Evolutionary conservation across 2,888 invertebrate genomes (phyloP).

Genomic region (Chrysina gloriosa): DNA sequence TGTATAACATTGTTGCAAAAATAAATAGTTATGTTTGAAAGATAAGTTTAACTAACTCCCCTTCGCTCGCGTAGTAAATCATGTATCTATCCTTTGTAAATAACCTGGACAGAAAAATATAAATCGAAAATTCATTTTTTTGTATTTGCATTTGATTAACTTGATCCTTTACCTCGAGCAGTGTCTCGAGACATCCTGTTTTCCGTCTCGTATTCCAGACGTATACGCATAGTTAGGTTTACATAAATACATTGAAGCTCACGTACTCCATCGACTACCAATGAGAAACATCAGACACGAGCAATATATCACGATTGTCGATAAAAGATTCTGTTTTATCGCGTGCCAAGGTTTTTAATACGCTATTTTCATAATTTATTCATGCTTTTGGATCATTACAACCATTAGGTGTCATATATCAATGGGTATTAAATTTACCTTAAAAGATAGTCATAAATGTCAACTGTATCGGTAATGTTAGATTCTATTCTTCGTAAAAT

Average conservation of each 20-base stretch:
- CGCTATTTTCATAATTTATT: constrained; percentile 11
- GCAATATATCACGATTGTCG: constrained; percentile 15
- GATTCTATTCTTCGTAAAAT: not conserved
- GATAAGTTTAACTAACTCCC: too few relatives aligned
- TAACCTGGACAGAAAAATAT: not conserved
- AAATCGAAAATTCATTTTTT: not conserved
- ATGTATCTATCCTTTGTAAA: too few relatives aligned
- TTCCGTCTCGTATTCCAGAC: constrained; percentile 23
- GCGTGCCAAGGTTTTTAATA: constrained; percentile 1
- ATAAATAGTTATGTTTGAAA: too few relatives aligned
- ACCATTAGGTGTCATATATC: not conserved
- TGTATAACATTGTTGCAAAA: too few relatives aligned
- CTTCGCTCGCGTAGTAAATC: too few relatives aligned
- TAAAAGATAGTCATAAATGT: not conserved
- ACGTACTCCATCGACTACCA: not conserved
- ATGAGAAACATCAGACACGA: constrained; percentile 12
- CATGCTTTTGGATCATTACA: constrained; percentile 9
- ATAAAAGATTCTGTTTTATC: constrained; percentile 12
- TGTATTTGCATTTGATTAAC: constrained; percentile 25
- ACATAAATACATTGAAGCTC: constrained; percentile 21
- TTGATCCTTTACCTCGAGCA: not conserved
- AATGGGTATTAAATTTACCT: not conserved
- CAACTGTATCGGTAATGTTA: not conserved
- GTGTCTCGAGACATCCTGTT: not conserved
- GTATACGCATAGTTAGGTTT: constrained; percentile 1